phyloP scores from a whole-genome alignment of 2,888 invertebrate species.

The Rotaria magnacalcarata region DNA sequence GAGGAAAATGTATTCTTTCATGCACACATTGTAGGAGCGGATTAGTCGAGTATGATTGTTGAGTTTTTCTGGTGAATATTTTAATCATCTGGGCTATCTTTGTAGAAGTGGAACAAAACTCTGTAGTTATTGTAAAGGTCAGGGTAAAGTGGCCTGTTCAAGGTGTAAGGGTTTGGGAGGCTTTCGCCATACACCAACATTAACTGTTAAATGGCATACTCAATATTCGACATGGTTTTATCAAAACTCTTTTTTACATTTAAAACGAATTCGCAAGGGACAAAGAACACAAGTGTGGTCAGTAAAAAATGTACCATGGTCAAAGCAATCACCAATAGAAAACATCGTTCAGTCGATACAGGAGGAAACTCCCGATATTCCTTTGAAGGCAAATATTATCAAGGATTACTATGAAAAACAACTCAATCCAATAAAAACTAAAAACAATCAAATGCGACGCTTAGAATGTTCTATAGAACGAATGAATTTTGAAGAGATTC shows the following conservation, averaged over 20 bases:
- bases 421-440: background rate
- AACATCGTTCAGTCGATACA: background rate
- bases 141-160: background rate
- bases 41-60: too few relatives aligned
- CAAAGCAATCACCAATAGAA: background rate
- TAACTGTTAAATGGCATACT: slow-evolving; percentile 14
- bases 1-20: background rate
- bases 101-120: background rate
- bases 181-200: background rate
- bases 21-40: background rate
- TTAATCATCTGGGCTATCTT: background rate
- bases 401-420: background rate
- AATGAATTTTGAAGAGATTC: background rate
- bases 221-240: background rate
- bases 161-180: background rate
- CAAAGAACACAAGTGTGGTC: background rate
- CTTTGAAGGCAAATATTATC: background rate
- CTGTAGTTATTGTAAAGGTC: background rate
- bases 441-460: background rate
- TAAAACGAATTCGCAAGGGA: background rate
- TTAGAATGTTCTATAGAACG: background rate
- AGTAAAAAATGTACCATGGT: background rate
- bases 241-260: background rate
- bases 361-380: background rate
- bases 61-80: too few relatives aligned